Evolutionary conservation across 1,140 invertebrate species (phyloP).

Genomic region (Calephelis nemesis): DNA sequence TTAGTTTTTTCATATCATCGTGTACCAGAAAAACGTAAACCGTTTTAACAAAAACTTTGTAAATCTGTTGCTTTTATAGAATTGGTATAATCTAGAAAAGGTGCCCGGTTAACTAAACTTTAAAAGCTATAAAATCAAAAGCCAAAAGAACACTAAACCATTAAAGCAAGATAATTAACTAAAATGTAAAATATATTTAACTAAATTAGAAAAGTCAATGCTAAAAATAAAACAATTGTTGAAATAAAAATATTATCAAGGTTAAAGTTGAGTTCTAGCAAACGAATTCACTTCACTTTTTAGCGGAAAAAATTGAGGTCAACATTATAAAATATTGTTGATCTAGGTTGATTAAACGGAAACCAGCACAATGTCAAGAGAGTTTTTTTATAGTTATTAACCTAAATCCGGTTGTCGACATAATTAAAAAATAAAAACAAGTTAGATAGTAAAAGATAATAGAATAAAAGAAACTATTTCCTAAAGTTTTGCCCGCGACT

Average conservation of each 20-base stretch:
- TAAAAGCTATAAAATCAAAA: too few relatives aligned
- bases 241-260: conserved; percentile 6
- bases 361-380: background rate
- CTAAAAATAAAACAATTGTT: background rate
- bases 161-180: background rate
- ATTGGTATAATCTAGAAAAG: too few relatives aligned
- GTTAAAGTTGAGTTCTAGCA: conserved; percentile 2
- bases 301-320: conserved; percentile 14
- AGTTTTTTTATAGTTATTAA: background rate
- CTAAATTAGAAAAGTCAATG: background rate
- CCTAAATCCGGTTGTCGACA: background rate
- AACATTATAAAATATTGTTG: conserved; percentile 15
- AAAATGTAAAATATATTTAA: background rate
- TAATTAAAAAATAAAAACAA: background rate
- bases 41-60: too few relatives aligned
- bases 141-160: background rate
- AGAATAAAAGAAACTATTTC: too few relatives aligned
- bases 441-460: too few relatives aligned
- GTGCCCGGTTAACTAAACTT: too few relatives aligned
- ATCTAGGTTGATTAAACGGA: conserved; percentile 4
- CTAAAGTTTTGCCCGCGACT: too few relatives aligned
- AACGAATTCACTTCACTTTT: conserved; percentile 8
- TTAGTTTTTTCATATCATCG: too few relatives aligned
- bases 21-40: too few relatives aligned
- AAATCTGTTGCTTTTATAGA: too few relatives aligned